Evolutionary conservation across 2,888 invertebrate genomes (phyloP).

Genomic region (Acrocera orbiculus): DNA sequence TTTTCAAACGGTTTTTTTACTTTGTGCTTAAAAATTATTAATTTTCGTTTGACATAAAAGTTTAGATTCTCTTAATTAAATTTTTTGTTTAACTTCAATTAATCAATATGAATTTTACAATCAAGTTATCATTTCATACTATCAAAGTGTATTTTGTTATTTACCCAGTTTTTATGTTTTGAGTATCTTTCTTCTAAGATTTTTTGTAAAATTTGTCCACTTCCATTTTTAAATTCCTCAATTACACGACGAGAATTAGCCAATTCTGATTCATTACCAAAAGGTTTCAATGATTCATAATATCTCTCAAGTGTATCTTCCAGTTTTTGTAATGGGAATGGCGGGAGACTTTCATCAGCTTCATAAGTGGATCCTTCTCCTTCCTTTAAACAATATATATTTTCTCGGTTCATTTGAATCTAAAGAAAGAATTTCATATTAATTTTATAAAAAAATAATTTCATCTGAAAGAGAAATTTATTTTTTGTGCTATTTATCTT

Average conservation of each 20-base stretch:
- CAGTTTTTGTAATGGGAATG: conserved; percentile 36
- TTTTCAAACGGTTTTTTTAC: too few species aligned
- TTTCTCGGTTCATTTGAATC: conserved; percentile 27
- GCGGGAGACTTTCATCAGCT: conserved; percentile 34
- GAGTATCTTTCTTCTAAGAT: conserved; percentile 31
- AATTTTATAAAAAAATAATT: too few species aligned
- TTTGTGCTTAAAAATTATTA: too few species aligned
- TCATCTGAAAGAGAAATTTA: too few species aligned
- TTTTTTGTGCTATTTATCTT: too few species aligned
- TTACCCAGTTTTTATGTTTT: conserved; percentile 35
- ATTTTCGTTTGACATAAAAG: too few species aligned
- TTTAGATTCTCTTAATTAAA: too few species aligned
- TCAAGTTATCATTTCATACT: too few species aligned
- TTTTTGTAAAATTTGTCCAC: conserved; percentile 33
- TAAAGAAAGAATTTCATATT: too few species aligned
- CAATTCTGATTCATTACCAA: conserved; percentile 31
- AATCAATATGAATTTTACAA: too few species aligned
- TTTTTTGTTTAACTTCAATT: too few species aligned
- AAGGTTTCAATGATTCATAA: conserved; percentile 34
- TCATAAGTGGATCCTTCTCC: conserved; percentile 31
- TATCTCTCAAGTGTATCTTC: conserved; percentile 36
- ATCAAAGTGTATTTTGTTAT: too few species aligned
- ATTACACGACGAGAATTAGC: conserved; percentile 29
- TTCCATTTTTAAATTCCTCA: conserved; percentile 33
- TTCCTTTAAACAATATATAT: conserved; percentile 20